Conservation (phyloP, 2,888 invertebrate genomes). For the Ariolimax columbianus region DNA sequence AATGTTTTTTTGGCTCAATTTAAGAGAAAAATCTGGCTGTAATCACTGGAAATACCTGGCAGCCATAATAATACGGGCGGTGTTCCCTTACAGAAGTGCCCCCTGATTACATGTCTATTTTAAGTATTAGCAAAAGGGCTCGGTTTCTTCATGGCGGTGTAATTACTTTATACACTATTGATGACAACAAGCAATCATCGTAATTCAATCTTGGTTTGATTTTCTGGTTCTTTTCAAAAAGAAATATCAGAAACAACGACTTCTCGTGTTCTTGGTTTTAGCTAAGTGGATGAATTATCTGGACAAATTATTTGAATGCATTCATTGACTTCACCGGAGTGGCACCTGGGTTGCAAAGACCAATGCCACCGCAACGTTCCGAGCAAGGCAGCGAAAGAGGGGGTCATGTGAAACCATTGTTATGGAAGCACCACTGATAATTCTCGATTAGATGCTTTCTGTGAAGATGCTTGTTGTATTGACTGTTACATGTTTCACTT, state of each 20-base stretch:
- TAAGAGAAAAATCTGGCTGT: background rate
- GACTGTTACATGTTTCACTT: too few relatives aligned
- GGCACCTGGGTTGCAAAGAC: too few relatives aligned
- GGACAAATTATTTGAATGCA: background rate
- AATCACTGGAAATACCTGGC: constrained; percentile 21
- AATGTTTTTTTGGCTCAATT: background rate
- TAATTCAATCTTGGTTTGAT: background rate
- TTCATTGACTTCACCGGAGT: too few relatives aligned
- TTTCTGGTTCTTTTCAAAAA: background rate
- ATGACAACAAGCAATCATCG: constrained; percentile 33
- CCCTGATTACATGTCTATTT: constrained; percentile 29
- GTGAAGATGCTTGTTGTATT: too few relatives aligned
- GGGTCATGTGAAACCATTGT: too few relatives aligned
- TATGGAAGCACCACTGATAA: too few relatives aligned
- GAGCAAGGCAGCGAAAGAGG: background rate
- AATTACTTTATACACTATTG: constrained; percentile 22
- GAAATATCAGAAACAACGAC: background rate
- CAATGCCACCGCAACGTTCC: too few relatives aligned
- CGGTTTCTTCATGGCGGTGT: constrained; percentile 17
- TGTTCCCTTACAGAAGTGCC: constrained; percentile 25
- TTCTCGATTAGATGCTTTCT: too few relatives aligned
- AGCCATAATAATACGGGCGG: constrained; percentile 4
- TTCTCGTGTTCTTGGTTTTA: constrained; percentile 3
- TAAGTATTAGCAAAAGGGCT: constrained; percentile 9
- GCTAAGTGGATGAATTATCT: constrained; percentile 13